phyloP scores from a whole-genome alignment of 2,797 vertebrate genomes.

The Gypaetus barbatus region DNA sequence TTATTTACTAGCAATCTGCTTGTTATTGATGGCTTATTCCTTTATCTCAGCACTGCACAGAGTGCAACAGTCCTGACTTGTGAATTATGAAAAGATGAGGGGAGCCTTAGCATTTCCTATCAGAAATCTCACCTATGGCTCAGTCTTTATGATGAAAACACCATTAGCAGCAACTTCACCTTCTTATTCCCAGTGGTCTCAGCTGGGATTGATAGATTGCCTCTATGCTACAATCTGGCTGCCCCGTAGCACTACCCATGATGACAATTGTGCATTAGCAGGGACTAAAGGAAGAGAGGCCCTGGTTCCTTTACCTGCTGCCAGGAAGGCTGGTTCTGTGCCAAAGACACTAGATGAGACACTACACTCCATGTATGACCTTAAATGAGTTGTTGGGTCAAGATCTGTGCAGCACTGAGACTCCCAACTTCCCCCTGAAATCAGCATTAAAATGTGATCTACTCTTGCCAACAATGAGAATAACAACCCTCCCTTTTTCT shows the following conservation, averaged over 20 bases:
- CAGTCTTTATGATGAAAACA: background rate
- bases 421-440: background rate
- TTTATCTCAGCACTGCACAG: background rate
- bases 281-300: background rate
- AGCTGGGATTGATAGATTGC: background rate
- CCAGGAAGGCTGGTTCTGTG: background rate
- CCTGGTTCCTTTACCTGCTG: background rate
- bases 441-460: background rate
- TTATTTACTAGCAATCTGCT: background rate
- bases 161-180: background rate
- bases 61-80: background rate
- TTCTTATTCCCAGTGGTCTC: background rate
- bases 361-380: background rate
- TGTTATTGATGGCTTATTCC: background rate
- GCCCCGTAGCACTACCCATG: background rate
- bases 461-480: background rate
- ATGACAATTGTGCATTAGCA: background rate
- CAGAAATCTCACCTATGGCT: background rate
- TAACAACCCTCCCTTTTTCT: background rate
- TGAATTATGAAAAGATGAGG: background rate
- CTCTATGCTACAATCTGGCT: background rate
- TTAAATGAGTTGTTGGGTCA: background rate
- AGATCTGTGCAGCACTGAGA: background rate
- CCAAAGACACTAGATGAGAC: background rate
- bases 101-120: background rate